These are phyloP conservation scores for Rhinoraja longicauda DNA, from an alignment of 2,797 vertebrate genomes.

Conservation along the genomic window DNA sequence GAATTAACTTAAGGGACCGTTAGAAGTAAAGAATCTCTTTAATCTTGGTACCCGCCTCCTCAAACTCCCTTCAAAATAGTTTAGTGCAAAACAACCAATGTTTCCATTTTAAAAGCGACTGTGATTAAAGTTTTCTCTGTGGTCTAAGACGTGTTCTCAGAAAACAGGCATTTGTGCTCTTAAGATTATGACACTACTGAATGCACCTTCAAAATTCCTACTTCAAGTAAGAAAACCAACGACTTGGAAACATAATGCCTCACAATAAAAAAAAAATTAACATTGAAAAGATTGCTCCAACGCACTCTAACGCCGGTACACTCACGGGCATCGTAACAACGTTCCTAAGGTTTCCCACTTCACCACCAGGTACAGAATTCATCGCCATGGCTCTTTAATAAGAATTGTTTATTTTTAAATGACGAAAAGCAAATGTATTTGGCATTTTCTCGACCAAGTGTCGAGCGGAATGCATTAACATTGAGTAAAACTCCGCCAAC, in stretches of 20 bases:
- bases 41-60: slow-evolving; percentile 44
- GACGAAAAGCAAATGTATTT: background rate
- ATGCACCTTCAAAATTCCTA: background rate
- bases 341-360: slow-evolving; percentile 57
- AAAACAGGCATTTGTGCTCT: background rate
- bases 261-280: slow-evolving; percentile 41
- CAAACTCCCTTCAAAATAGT: background rate
- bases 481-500: background rate
- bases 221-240: background rate
- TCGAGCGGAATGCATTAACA: background rate
- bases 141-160: background rate
- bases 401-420: slow-evolving; percentile 40
- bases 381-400: slow-evolving; percentile 70
- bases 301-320: slow-evolving; percentile 42
- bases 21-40: slow-evolving; percentile 25
- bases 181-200: too few species aligned
- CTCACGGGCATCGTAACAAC: slow-evolving; percentile 69
- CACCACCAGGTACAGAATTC: slow-evolving; percentile 61
- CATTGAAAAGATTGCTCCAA: slow-evolving; percentile 40
- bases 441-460: background rate
- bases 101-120: background rate
- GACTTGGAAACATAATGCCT: background rate
- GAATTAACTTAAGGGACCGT: background rate
- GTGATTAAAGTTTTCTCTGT: background rate
- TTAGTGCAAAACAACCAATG: too few species aligned